Percentiles rank a stretch among this genome's conserved stretches.
These are phyloP conservation scores for Chrysogorgia sp. DNA, from an alignment of 92 coral and sea anemone species.

Conservation along the genomic window DNA sequence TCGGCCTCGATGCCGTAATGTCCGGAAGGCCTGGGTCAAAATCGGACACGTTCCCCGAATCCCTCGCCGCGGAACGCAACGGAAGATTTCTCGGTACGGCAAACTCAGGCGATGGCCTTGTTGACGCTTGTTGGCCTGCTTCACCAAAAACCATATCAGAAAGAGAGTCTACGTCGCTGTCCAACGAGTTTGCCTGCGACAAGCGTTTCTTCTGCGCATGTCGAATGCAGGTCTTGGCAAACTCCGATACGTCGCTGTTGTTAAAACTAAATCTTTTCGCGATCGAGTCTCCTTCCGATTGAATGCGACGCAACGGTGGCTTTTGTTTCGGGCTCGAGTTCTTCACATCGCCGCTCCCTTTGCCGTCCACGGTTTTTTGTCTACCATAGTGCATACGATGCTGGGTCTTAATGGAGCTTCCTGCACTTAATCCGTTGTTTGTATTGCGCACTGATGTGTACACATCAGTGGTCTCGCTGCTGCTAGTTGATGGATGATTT, in stretches of 20 bases:
- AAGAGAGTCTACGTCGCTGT: not conserved
- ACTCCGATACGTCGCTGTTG: conserved; percentile 65
- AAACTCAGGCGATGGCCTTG: not conserved
- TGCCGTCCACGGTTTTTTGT: not conserved
- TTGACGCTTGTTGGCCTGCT: not conserved
- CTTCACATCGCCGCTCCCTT: not conserved
- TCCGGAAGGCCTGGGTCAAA: not conserved
- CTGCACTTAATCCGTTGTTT: conserved; percentile 26
- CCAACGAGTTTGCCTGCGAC: not conserved
- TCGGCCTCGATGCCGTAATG: not conserved
- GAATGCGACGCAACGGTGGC: conserved; percentile 36
- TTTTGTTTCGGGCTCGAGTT: not conserved
- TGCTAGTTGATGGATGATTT: conserved; percentile 9
- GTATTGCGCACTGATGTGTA: conserved; percentile 1
- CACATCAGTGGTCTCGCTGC: not conserved
- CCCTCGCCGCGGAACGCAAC: not conserved
- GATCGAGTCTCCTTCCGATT: conserved; percentile 60
- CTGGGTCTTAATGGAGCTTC: not conserved
- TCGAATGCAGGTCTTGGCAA: conserved; percentile 70
- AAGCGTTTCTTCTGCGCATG: conserved; percentile 67
- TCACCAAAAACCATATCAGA: not conserved
- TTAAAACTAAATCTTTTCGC: conserved; percentile 51
- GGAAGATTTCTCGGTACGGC: not conserved
- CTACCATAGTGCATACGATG: not conserved
- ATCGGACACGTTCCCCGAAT: not conserved